Evolutionary conservation across 2,888 invertebrate genomes (phyloP), one percentile per base, ranked within the genome.

Genomic region (Plusia festucae): DNA sequence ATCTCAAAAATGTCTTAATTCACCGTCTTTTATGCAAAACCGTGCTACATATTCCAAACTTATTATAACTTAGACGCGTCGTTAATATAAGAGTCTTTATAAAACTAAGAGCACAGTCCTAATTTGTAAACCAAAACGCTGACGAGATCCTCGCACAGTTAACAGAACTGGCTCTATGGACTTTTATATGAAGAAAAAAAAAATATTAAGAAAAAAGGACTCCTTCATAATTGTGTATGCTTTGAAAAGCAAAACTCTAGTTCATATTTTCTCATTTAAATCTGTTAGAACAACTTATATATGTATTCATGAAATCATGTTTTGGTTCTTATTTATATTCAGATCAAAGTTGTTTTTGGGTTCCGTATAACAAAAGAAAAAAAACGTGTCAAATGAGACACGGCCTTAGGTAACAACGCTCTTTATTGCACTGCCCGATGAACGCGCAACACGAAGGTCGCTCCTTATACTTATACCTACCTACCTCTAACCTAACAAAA

Each of bases 111-210:
- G 60, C 40, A 59, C 54, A 65, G 51, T 53, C 59, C 65, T 72
- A 72, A 66, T 72, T 72, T 72, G 66, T 72, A 52, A 68, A 75
- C 65, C 60, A 72, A 68, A 78, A 62, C 46, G 60, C 27, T 59
- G 58, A 44, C 72, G 44, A 51, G 53, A 60, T 52, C 30, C 22
- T 46, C 40, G 40, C 18, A 53, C 34, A 46, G 59, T 27, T 55
- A 52, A 60, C 44, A 70, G 60, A 73, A 68, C 16, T 9, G 15
- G 8, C 27, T 16, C 1, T 22, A 4, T 44, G n/a, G 16, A 3
- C 2, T 44, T 44, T 44, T 5, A 16, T 44, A 40, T 1, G 15
- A 46, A n/a, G n/a, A n/a, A n/a, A n/a, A n/a, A n/a, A n/a, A n/a
- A n/a, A 46, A 46, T 46, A 44, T 0, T 1, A 46, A 46, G 18